These are phyloP conservation scores for Achatina immaculata DNA, from an alignment of 1,140 invertebrate species.

Conservation along the genomic window DNA sequence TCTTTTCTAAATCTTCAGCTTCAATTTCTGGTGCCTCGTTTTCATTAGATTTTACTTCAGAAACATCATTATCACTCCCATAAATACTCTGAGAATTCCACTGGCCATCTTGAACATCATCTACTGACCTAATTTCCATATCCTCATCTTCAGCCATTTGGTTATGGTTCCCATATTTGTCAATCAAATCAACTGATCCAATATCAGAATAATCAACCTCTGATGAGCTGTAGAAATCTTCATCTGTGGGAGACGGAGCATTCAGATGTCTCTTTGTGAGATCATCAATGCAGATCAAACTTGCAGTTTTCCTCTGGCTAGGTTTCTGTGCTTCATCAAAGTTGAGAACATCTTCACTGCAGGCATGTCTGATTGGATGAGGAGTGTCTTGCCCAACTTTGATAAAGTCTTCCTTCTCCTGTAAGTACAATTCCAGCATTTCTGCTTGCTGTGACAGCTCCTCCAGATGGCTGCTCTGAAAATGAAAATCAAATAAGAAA, in stretches of 20 bases:
- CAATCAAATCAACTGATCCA: not conserved
- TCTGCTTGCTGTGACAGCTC: conserved; percentile 53
- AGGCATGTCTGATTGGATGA: conserved; percentile 50
- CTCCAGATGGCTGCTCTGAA: conserved; percentile 50
- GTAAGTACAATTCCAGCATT: conserved; percentile 61
- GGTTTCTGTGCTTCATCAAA: conserved; percentile 9
- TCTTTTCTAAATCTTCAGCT: not conserved
- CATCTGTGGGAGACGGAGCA: not conserved
- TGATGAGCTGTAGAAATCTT: not conserved
- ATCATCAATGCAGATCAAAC: conserved; percentile 39
- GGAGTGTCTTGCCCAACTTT: conserved; percentile 49
- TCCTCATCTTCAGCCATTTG: not conserved
- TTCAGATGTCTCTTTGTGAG: not conserved
- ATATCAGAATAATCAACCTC: not conserved
- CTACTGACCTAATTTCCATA: not conserved
- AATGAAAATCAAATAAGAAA: conserved; percentile 13
- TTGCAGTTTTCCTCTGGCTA: conserved; percentile 32
- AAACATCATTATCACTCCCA: not conserved
- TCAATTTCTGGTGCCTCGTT: not conserved
- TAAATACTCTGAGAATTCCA: not conserved
- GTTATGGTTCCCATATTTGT: not conserved
- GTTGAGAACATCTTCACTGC: conserved; percentile 54
- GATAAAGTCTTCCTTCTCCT: conserved; percentile 60
- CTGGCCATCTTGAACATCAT: not conserved
- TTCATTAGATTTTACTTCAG: not conserved